Base-by-base conservation (phyloP, 1,140 invertebrate species). In the Platyscapa corneri region DNA sequence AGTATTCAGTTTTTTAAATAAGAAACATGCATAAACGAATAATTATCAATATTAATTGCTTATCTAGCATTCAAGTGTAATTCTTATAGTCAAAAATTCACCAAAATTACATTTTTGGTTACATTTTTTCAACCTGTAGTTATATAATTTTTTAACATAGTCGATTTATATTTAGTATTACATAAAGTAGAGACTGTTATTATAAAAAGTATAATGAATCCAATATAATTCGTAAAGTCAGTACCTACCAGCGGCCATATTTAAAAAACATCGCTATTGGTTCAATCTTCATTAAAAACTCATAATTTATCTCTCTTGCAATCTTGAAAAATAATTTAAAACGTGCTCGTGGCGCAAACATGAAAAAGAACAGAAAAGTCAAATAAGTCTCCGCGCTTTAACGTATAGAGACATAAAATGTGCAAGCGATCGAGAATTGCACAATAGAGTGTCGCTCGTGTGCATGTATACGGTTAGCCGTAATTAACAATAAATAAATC, bases 401-500 rank as follows among this genome's bases (percentile, higher is more conserved):
- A 37, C 32, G 49, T 56, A 49, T 34, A 49, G 75, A 49, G 46
- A 56, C 46, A 56, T 70, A 81, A 81, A 81, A 39, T 56, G 27
- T 20, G 20, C 80, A 67, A 49, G 67, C 70, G 42, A 82, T 82
- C 70, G 72, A 46, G 67, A 16, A 32, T 75, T 83, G 46, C 23
- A 53, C 56, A 83, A 76, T 76, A 42, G 81, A 74, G n/a, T n/a
- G 23, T 34, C 80, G 81, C 37, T 77, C 82, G 20, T 46, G 23
- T 56, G 53, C 30, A 32, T 42, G 64, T 14, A 23, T 60, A 46
- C 42, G 23, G 23, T 27, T 23, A 6, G 64, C 30, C 67, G 53
- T 83, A 74, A 86, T 86, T 86, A 79, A 83, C 85, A 80, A 86
- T 80, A 83, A 86, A 86, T 86, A 86, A 86, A 86, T 83, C 85